phyloP scores from a whole-genome alignment of 2,113 vertebrate genomes.

The Atherinomorus stipes region DNA sequence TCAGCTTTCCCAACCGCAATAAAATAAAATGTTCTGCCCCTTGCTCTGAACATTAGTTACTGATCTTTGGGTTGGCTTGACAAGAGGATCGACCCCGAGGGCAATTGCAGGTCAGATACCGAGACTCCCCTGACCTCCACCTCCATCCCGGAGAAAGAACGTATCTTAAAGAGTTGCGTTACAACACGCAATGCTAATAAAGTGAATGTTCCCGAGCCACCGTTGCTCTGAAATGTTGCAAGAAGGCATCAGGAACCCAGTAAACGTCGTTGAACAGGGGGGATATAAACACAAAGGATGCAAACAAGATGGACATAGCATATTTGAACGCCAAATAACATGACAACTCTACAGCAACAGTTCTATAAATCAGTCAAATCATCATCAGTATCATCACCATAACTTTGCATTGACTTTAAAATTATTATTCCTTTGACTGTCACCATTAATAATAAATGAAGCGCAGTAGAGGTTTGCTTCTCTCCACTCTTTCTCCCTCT shows the following conservation, averaged over 20 bases:
- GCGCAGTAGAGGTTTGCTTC: slow-evolving; percentile 71
- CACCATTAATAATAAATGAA: slow-evolving; percentile 77
- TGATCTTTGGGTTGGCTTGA: slow-evolving; percentile 71
- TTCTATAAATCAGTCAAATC: slow-evolving; percentile 69
- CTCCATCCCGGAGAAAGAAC: slow-evolving; percentile 47
- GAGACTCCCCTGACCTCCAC: slow-evolving; percentile 45
- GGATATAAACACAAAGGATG: slow-evolving; percentile 55
- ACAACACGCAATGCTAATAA: slow-evolving; percentile 66
- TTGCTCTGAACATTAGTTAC: slow-evolving; percentile 30
- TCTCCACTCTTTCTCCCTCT: slow-evolving; percentile 54
- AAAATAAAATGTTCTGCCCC: slow-evolving; percentile 11
- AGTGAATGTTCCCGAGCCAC: slow-evolving; percentile 46
- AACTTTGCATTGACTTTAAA: slow-evolving; percentile 78
- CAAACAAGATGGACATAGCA: slow-evolving; percentile 79
- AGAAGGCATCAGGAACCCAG: slow-evolving; percentile 66
- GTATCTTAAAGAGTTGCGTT: slow-evolving; percentile 62
- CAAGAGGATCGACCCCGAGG: slow-evolving; percentile 41
- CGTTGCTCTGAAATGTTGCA: slow-evolving; percentile 49
- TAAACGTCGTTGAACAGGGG: slow-evolving; percentile 50
- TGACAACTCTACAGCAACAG: slow-evolving; percentile 79
- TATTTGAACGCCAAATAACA: slow-evolving; percentile 76
- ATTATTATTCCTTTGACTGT: slow-evolving; percentile 77
- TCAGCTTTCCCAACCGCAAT: slow-evolving; percentile 1
- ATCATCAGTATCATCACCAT: slow-evolving; percentile 67
- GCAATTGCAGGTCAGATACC: slow-evolving; percentile 39